Percentiles rank a stretch among this genome's conserved stretches.
Evolutionary conservation across 1,140 invertebrate species (phyloP).

Genomic region (Magallana ariakensis): DNA sequence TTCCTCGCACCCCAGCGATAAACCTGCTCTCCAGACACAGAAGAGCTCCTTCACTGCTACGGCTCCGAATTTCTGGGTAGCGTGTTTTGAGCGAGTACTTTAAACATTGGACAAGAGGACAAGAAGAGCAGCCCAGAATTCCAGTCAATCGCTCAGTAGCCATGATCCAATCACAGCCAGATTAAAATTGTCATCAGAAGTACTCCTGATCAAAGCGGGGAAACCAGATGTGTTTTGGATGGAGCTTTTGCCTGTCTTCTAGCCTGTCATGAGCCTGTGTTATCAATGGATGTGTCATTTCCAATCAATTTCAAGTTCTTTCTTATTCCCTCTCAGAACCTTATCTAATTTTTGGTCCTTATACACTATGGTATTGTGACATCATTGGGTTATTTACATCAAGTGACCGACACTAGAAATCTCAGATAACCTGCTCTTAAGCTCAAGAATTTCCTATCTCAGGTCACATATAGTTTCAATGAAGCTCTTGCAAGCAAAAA

Average conservation of each 20-base stretch:
- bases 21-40: constrained; percentile 1
- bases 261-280: neutral
- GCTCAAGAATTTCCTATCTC: neutral
- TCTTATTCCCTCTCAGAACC: neutral
- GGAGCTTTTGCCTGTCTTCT: constrained; percentile 20
- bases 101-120: constrained; percentile 15
- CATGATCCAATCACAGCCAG: neutral
- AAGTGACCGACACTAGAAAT: neutral
- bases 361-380: neutral
- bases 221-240: neutral
- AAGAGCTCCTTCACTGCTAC: neutral
- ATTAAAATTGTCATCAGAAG: constrained; percentile 29
- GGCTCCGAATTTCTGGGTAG: constrained; percentile 4
- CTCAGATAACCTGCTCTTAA: neutral
- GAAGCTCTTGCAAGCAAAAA: no score
- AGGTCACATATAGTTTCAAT: no score
- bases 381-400: neutral
- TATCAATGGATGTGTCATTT: constrained; percentile 35
- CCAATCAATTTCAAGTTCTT: neutral
- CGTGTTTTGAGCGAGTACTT: neutral
- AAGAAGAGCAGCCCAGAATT: constrained; percentile 11
- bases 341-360: neutral
- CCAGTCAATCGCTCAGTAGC: neutral
- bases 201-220: neutral
- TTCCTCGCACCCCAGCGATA: neutral